Conservation (phyloP, 2,888 invertebrate species). For the Chrysodeixis includens region DNA sequence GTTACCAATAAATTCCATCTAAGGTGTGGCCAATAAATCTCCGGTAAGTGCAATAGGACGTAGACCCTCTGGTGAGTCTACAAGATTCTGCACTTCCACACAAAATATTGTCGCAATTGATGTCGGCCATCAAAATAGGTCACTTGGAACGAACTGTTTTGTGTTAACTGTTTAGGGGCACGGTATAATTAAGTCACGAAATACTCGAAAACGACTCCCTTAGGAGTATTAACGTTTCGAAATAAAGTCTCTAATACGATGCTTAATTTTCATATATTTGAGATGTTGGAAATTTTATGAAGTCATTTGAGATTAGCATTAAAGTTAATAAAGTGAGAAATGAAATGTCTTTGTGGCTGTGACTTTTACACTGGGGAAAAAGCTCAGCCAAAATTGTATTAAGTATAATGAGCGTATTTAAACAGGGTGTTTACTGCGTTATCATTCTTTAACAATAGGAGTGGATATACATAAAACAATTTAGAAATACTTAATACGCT, state of each 20-base stretch:
- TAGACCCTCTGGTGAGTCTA: constrained; percentile 48
- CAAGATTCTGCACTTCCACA: constrained; percentile 62
- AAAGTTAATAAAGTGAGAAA: constrained; percentile 22
- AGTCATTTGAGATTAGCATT: constrained; percentile 28
- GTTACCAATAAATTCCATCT: constrained; percentile 47
- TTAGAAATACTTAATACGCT: no score
- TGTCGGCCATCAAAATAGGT: constrained; percentile 30
- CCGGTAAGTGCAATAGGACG: constrained; percentile 55
- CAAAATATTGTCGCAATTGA: constrained; percentile 38
- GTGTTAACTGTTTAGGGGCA: constrained; percentile 32
- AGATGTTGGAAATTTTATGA: constrained; percentile 28
- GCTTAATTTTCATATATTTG: constrained; percentile 42
- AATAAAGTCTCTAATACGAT: constrained; percentile 20
- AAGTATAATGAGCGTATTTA: background rate
- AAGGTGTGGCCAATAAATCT: constrained; percentile 51
- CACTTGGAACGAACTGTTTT: constrained; percentile 28
- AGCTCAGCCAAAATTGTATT: constrained; percentile 12
- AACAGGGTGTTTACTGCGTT: background rate
- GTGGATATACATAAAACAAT: no score
- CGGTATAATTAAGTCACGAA: constrained; percentile 25
- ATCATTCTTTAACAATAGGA: no score
- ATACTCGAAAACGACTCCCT: constrained; percentile 3
- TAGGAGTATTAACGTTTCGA: constrained; percentile 25
- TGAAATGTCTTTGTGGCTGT: constrained; percentile 14
- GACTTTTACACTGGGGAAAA: constrained; percentile 1